Evolutionary conservation across 30 jellyfish, hydroid and myxozoan species (phyloP), one percentile per base, ranked within the genome.

Genomic region (Hydractinia echinata): DNA sequence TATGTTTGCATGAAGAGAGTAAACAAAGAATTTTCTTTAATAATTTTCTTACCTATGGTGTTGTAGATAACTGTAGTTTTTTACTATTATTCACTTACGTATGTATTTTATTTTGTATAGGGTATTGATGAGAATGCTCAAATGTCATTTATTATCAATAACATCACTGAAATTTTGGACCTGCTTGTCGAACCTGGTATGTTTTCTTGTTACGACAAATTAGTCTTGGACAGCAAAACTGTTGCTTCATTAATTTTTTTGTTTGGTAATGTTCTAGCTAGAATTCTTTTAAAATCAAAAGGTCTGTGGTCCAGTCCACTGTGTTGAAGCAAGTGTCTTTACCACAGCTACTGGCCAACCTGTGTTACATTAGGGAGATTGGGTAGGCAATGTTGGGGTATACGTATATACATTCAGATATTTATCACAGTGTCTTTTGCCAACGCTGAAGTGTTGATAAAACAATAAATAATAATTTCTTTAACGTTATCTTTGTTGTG

Each of bases 141-240:
- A 66, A 74, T 92, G 84, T 70, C 90, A 9, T 92, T 92, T 58
- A 86, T 92, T 13, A 91, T 82, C 54, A 76, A 60, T 51, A 83
- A 86, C 76, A 49, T 92, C 52, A 81, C 84, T 83, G 96, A 92
- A n/a, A 82, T 92, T 61, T 49, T 92, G 30, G 98, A 92, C 61
- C 72, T 92, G 39, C 85, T 92, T 4, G 92, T 92, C 10, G 96
- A 92, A 51, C 98, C 98, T 69, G 98, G 96, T 92, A 13, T 5
- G 66, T 72, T 55, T 2, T 5, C 54, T 18, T 30, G 44, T 30
- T 30, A 30, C 44, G 1, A 30, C 44, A 30, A 30, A 30, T 30
- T 30, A 30, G 44, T 30, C 44, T 30, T 0, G 44, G 44, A 30
- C 44, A 1, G 1, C 44, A 30, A 30, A 30, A 30, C 44, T 30